Conservation (phyloP, 2,888 invertebrate species). For the Agrotis ipsilon region DNA sequence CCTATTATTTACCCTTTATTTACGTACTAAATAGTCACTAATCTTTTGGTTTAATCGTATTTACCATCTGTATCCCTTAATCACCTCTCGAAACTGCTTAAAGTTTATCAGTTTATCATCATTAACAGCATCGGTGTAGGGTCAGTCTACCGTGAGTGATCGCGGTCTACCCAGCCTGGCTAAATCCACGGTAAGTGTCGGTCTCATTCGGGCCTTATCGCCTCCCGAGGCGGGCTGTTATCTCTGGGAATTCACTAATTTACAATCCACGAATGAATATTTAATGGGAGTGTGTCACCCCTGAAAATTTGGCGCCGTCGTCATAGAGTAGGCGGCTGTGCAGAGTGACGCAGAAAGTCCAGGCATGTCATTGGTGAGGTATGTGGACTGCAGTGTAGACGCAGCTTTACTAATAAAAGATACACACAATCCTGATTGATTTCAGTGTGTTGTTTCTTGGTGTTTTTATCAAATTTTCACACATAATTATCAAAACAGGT, state of each 20-base stretch:
- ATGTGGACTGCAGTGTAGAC: conserved; percentile 2
- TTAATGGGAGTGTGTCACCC: conserved; percentile 85
- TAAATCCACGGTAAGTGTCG: conserved; percentile 69
- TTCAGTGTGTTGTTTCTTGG: not conserved
- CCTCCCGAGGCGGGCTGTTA: conserved; percentile 73
- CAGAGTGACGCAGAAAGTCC: conserved; percentile 56
- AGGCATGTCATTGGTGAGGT: conserved; percentile 17
- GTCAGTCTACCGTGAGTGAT: conserved; percentile 58
- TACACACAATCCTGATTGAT: not conserved
- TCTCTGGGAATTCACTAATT: conserved; percentile 85
- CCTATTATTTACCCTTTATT: no score
- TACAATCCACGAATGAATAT: conserved; percentile 88
- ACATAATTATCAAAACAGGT: not conserved
- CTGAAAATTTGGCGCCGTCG: conserved; percentile 78
- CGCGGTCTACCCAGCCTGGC: conserved; percentile 64
- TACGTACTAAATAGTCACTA: not conserved
- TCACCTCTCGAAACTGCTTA: conserved; percentile 22
- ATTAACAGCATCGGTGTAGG: conserved; percentile 52
- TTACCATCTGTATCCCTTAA: conserved; percentile 16
- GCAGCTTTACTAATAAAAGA: not conserved
- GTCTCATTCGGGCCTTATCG: conserved; percentile 74
- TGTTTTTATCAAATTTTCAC: not conserved
- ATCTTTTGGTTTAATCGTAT: conserved; percentile 5
- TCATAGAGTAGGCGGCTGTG: conserved; percentile 62
- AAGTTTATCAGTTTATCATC: conserved; percentile 59